phyloP scores from a whole-genome alignment of 2,888 invertebrate species.

The Trisateles emortualis region DNA sequence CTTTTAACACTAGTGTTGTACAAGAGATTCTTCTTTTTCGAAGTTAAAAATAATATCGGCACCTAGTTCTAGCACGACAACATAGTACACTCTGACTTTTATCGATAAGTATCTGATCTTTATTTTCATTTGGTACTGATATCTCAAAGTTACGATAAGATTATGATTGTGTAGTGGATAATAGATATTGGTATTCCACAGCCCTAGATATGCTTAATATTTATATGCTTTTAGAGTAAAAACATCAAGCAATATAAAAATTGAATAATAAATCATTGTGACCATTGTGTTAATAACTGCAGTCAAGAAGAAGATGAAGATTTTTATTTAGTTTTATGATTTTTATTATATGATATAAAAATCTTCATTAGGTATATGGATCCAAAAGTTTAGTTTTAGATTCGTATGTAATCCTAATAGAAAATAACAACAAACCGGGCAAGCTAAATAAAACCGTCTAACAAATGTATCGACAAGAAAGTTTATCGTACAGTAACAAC shows the following conservation, averaged over 20 bases:
- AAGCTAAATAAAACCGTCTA: neutral
- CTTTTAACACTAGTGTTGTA: constrained; percentile 44
- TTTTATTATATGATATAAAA: too few species aligned
- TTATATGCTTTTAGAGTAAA: too few species aligned
- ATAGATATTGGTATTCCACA: neutral
- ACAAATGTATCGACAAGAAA: constrained; percentile 23
- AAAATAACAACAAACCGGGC: too few species aligned
- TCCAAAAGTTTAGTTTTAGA: too few species aligned
- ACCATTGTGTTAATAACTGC: too few species aligned
- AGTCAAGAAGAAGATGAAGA: too few species aligned
- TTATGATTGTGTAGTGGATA: constrained; percentile 13
- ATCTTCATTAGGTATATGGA: too few species aligned
- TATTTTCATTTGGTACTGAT: neutral
- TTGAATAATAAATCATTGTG: too few species aligned
- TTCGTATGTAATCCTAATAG: too few species aligned
- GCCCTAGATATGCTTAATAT: too few species aligned
- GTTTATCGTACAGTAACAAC: constrained; percentile 35
- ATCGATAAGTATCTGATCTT: constrained; percentile 11
- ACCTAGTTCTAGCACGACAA: neutral
- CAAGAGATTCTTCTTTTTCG: neutral
- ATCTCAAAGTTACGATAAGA: constrained; percentile 33
- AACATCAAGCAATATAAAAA: too few species aligned
- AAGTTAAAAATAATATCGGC: neutral
- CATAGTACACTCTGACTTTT: constrained; percentile 2
- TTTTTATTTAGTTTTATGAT: too few species aligned